These are phyloP conservation scores for Suillia variegata DNA, from an alignment of 2,888 invertebrate genomes.

Conservation along the genomic window DNA sequence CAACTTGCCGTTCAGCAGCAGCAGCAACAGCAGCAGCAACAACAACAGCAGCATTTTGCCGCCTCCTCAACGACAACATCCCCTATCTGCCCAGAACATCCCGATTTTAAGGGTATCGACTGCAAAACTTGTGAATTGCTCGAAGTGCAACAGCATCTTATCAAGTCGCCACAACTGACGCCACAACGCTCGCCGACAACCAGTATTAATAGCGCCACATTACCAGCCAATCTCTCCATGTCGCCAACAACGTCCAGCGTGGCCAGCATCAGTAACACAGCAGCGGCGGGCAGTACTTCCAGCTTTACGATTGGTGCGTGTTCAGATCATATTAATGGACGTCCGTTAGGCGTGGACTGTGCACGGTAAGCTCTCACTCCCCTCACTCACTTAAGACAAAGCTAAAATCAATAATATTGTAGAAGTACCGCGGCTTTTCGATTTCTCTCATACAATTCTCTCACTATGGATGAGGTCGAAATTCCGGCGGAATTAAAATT, in stretches of 20 bases:
- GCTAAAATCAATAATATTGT: not conserved
- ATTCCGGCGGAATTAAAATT: too few relatives aligned
- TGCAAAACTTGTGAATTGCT: slow-evolving; percentile 59
- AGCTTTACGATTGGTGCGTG: slow-evolving; percentile 87
- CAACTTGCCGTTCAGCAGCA: slow-evolving; percentile 48
- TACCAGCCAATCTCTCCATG: slow-evolving; percentile 30
- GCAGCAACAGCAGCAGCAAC: slow-evolving; percentile 40
- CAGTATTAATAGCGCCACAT: slow-evolving; percentile 34
- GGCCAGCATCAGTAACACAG: slow-evolving; percentile 4
- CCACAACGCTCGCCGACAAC: slow-evolving; percentile 32
- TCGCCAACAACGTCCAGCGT: slow-evolving; percentile 29
- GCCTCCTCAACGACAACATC: slow-evolving; percentile 20
- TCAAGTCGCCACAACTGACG: slow-evolving; percentile 40
- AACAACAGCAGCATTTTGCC: slow-evolving; percentile 36
- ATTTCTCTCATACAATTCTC: not conserved
- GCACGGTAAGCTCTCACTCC: slow-evolving; percentile 65
- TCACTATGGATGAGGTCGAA: too few relatives aligned
- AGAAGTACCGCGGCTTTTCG: not conserved
- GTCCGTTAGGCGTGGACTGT: slow-evolving; percentile 93
- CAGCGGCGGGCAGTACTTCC: slow-evolving; percentile 31
- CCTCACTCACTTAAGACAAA: not conserved
- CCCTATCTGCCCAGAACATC: slow-evolving; percentile 52
- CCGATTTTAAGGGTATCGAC: slow-evolving; percentile 54
- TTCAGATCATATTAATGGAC: slow-evolving; percentile 92
- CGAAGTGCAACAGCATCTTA: slow-evolving; percentile 42